A percentile compares a stretch with the other conserved stretches of the same genome.
Conservation (phyloP, 2,888 invertebrate species). For the Dasypogon diadema region DNA sequence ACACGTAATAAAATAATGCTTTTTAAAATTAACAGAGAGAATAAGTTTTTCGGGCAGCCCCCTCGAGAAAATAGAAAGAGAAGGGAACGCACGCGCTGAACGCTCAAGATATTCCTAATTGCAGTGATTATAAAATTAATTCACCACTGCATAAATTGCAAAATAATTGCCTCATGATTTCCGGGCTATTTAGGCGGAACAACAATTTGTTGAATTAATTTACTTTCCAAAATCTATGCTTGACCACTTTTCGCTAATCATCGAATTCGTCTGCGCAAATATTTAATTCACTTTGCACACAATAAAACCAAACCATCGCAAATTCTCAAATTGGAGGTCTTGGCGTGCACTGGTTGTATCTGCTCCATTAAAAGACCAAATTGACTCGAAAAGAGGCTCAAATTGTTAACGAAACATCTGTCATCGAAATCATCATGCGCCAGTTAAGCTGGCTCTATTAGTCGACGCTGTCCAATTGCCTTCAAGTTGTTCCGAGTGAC, state of each 20-base stretch:
- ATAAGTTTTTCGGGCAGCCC: too few relatives aligned
- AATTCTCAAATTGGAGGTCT: background rate
- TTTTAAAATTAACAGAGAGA: too few relatives aligned
- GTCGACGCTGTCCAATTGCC: conserved; percentile 24
- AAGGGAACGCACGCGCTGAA: background rate
- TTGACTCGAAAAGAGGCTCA: conserved; percentile 1
- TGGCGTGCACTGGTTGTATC: background rate
- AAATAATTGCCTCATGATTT: conserved; percentile 6
- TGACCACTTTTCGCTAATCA: conserved; percentile 9
- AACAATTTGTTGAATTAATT: conserved; percentile 14
- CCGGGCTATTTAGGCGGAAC: background rate
- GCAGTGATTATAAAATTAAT: too few relatives aligned
- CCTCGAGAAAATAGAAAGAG: background rate
- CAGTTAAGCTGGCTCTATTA: conserved; percentile 15
- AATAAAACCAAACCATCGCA: too few relatives aligned
- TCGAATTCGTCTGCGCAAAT: conserved; percentile 7
- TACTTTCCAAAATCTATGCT: background rate
- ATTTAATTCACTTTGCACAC: conserved; percentile 9
- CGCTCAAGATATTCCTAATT: background rate
- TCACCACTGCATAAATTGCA: background rate
- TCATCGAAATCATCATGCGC: conserved; percentile 22
- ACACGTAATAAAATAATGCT: too few relatives aligned
- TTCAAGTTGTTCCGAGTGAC: conserved; percentile 11
- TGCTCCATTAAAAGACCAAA: background rate
- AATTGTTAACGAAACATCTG: conserved; percentile 23